Evolutionary conservation across 2,888 invertebrate species (phyloP), one percentile per base, ranked within the genome.

Genomic region (Auanema freiburgensis): DNA sequence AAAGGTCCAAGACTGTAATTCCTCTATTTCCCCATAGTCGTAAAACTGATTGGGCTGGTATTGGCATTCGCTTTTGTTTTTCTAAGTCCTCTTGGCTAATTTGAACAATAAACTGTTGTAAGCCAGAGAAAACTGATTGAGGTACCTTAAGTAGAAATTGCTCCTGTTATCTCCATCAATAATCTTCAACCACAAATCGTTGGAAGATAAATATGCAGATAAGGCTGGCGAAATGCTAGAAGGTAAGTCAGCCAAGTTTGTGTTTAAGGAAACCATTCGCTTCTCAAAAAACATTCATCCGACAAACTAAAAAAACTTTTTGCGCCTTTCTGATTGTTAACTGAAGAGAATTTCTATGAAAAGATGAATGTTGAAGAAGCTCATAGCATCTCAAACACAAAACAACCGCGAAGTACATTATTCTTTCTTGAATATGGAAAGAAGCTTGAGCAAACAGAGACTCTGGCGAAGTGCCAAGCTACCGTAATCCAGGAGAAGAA

Each of bases 1-100:
- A 66, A 16, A 85, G 71, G 33, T 76, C 73, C 58, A 67, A 69
- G 16, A 85, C 83, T 23, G 79, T 84, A 74, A 84, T 83, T n/a
- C 84, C 85, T 1, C 79, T 77, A 51, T 82, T 77, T 8, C 83
- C 84, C 59, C 85, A 79, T n/a, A 71, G 63, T 18, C 76, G 69
- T 1, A 85, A 65, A 50, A 85, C 58, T 49, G 76, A 74, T 16
- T 77, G 76, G 0, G 81, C 76, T 0, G 84, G 82, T 51, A 83
- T 83, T 6, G 64, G 50, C 51, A 57, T 33, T 12, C 65, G 56
- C 2, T 44, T 21, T 54, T 66, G 66, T 5, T 58, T 66, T 2
- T 79, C 77, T 8, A 73, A 53, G 18, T 78, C 74, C n/a, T 73
- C 76, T 1, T 53, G 21, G 24, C 79, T 79, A 50, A 51, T 70